Evolutionary conservation across 2,113 vertebrate genomes (phyloP).

Genomic region (Chaetodon trifascialis): DNA sequence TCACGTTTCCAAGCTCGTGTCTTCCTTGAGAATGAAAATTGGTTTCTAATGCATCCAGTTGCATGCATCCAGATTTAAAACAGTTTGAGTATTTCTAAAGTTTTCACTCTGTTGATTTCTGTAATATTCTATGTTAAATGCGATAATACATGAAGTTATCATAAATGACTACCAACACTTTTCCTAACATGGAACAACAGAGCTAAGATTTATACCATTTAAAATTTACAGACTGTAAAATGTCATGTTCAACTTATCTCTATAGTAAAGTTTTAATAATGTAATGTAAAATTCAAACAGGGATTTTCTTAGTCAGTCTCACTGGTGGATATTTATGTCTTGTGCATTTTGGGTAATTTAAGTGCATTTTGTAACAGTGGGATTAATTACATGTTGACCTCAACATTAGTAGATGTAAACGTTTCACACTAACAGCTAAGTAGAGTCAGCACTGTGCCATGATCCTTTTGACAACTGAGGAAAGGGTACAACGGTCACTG

Average conservation of each 20-base stretch:
- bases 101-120: neutral
- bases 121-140: neutral
- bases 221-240: neutral
- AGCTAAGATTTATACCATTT: constrained; percentile 39
- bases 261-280: constrained; percentile 8
- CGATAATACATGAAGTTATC: neutral
- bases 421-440: constrained; percentile 14
- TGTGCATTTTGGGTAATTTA: neutral
- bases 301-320: neutral
- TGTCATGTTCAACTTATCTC: neutral
- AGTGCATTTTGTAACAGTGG: neutral
- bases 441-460: constrained; percentile 50
- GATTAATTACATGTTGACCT: neutral
- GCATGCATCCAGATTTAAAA: no score
- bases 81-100: neutral
- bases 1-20: no score
- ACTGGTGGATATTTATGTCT: neutral
- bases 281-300: neutral
- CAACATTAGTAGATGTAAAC: neutral
- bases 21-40: no score
- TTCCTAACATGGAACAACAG: neutral
- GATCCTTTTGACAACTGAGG: constrained; percentile 58
- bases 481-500: constrained; percentile 57
- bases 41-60: neutral
- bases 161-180: no score